Evolutionary conservation across 2,888 invertebrate genomes (phyloP), one percentile per base, ranked within the genome.

Genomic region (Sericinus montela): DNA sequence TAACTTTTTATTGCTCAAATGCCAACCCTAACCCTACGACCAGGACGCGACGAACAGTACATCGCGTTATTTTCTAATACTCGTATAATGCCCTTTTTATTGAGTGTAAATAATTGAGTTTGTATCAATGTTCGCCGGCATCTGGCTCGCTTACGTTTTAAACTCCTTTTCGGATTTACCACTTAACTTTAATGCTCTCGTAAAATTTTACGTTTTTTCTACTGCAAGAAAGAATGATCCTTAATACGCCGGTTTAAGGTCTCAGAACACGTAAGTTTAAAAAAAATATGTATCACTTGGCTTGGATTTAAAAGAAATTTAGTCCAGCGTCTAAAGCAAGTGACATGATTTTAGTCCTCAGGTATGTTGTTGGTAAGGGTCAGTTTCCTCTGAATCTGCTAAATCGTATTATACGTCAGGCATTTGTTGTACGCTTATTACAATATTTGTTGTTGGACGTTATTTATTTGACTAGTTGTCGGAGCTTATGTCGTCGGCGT

Each of bases 31-130:
- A 73, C 11, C 57, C 61, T 60, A 57, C 7, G 10, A 61, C 25
- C 55, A 56, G 57, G 53, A 56, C 59, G 64, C 67, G 60, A 65
- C 64, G 60, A 57, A 69, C 66, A 70, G 72, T 75, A 78, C 72
- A 72, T 71, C 73, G 69, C 75, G 71, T 72, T 76, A 80, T 78
- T 81, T 79, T 79, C 83, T 84, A 87, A 82, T 78, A 75, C 80
- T 79, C 80, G 71, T 83, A 82, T 87, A 86, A 84, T 70, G 83
- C 82, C 80, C 80, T 84, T 86, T 87, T 87, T 86, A 87, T 87
- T 79, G 85, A 85, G 87, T 87, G 87, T 87, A 87, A 87, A 87
- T 87, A 87, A 87, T 87, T 85, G 85, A 83, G 85, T 81, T 83
- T 81, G 84, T 80, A 85, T 80, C 81, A 81, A 73, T 71, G 79